phyloP scores from a whole-genome alignment of 2,888 invertebrate species.

The Iphiclides podalirius region DNA sequence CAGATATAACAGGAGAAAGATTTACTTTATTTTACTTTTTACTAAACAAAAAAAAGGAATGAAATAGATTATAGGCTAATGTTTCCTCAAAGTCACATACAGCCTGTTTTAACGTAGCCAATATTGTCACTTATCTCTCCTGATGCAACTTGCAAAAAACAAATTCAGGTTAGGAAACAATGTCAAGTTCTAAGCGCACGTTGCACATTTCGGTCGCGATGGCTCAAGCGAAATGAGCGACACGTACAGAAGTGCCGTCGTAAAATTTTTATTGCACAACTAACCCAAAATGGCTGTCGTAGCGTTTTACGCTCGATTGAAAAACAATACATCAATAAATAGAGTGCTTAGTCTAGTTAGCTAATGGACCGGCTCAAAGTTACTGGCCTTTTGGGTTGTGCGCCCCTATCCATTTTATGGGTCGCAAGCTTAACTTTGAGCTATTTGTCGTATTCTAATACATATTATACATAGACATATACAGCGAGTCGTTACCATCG shows the following conservation, averaged over 20 bases:
- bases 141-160: background rate
- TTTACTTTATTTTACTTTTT: no score
- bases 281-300: slow-evolving; percentile 38
- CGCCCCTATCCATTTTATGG: no score
- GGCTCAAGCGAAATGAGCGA: slow-evolving; percentile 5
- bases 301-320: slow-evolving; percentile 44
- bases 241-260: slow-evolving; percentile 29
- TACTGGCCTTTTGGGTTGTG: background rate
- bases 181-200: background rate
- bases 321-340: slow-evolving; percentile 32
- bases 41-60: no score
- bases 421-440: no score
- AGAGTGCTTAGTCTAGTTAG: slow-evolving; percentile 24
- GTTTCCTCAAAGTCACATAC: no score
- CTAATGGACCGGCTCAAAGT: slow-evolving; percentile 19
- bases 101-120: no score
- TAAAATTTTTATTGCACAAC: slow-evolving; percentile 50
- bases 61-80: no score
- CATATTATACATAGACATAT: no score
- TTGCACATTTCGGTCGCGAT: slow-evolving; percentile 3
- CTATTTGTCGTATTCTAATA: no score
- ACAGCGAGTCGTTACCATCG: no score
- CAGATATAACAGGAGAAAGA: no score
- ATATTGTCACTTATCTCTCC: no score
- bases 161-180: background rate